Conservation (phyloP, 1,140 invertebrate genomes). For the Drosophila willistoni region DNA sequence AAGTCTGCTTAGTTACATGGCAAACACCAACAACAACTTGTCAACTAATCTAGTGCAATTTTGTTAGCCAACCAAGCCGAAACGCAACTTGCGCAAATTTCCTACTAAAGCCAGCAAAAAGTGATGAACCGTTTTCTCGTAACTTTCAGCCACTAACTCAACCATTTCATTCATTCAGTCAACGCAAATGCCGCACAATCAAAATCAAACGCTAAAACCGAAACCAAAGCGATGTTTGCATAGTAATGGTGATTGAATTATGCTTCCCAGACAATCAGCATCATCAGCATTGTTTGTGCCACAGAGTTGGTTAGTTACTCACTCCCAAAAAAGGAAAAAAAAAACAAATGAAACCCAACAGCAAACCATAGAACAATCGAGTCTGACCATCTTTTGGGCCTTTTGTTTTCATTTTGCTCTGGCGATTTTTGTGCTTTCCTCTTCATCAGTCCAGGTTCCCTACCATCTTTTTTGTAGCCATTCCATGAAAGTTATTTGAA, state of each 20-base stretch:
- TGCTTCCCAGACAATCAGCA: conserved; percentile 60
- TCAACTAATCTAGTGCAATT: conserved; percentile 18
- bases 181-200: conserved; percentile 30
- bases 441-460: background rate
- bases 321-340: conserved; percentile 15
- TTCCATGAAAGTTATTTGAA: background rate
- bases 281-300: conserved; percentile 63
- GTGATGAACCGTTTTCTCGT: background rate
- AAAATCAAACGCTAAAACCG: conserved; percentile 39
- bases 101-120: background rate
- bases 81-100: conserved; percentile 14
- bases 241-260: conserved; percentile 64
- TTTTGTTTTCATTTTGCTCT: conserved; percentile 14
- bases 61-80: conserved; percentile 8
- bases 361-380: conserved; percentile 12
- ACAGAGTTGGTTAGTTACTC: conserved; percentile 41
- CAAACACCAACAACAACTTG: conserved; percentile 10
- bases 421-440: background rate
- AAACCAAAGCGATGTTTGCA: conserved; percentile 51
- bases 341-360: background rate
- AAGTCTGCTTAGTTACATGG: background rate
- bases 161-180: conserved; percentile 23
- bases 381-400: conserved; percentile 22
- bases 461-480: background rate
- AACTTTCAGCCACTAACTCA: conserved; percentile 14